phyloP scores from a whole-genome alignment of 2,797 vertebrate genomes.

The Oceanodroma leucorhoa region DNA sequence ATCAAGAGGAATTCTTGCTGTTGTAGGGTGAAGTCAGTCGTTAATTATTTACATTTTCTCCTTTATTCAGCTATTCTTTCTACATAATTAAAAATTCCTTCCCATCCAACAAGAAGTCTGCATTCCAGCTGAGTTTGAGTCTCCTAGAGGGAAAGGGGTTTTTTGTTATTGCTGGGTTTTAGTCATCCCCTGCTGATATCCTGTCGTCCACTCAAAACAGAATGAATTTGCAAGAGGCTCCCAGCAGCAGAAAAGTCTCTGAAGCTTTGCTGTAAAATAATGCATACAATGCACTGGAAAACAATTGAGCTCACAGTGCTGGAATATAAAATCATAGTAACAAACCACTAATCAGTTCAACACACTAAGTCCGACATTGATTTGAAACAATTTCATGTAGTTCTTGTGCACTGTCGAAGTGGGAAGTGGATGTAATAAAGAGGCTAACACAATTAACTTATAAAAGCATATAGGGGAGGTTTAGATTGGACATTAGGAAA shows the following conservation, averaged over 20 bases:
- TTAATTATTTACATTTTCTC: conserved; percentile 37
- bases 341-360: neutral
- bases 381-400: neutral
- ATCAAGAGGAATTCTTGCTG: neutral
- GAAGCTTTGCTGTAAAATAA: conserved; percentile 28
- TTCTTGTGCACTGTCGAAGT: neutral
- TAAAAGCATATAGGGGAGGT: neutral
- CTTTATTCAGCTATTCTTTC: conserved; percentile 12
- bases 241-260: neutral
- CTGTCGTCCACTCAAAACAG: conserved; percentile 3
- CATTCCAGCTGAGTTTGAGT: conserved; percentile 31
- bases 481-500: too few relatives aligned
- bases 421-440: neutral
- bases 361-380: neutral
- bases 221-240: conserved; percentile 10
- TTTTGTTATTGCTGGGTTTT: conserved; percentile 34
- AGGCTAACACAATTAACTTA: neutral
- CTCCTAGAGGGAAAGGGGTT: neutral
- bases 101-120: conserved; percentile 1
- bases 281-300: neutral
- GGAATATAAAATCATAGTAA: neutral
- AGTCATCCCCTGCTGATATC: conserved; percentile 42
- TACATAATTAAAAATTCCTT: conserved; percentile 42
- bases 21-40: neutral
- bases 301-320: neutral